Conservation (phyloP, 2,888 invertebrate species). For the Reticulitermes lucifugus region DNA sequence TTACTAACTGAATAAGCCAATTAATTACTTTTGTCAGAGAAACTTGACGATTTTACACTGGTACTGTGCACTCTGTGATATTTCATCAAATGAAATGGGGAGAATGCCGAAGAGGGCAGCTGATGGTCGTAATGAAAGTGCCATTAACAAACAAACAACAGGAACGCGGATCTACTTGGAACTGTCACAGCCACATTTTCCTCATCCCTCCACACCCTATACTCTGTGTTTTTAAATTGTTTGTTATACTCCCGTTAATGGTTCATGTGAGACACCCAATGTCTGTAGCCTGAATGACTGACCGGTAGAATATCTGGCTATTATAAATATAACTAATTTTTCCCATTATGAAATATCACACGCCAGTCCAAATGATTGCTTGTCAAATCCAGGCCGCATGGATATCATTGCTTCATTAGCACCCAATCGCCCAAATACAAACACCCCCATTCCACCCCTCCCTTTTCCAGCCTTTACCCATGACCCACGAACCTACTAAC, state of each 20-base stretch:
- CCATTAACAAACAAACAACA: slow-evolving; percentile 37
- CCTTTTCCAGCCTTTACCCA: neutral
- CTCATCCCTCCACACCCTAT: neutral
- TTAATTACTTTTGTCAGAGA: neutral
- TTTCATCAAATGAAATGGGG: slow-evolving; percentile 8
- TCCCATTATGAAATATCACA: slow-evolving; percentile 26
- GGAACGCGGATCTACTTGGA: slow-evolving; percentile 31
- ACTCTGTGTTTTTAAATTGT: neutral
- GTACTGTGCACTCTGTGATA: neutral
- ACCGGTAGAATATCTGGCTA: neutral
- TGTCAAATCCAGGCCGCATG: slow-evolving; percentile 35
- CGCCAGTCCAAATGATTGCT: slow-evolving; percentile 26
- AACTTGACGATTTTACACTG: slow-evolving; percentile 5
- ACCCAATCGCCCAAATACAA: slow-evolving; percentile 43
- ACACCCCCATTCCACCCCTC: slow-evolving; percentile 22
- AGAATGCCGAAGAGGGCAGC: neutral
- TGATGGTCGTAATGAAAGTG: slow-evolving; percentile 32
- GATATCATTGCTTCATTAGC: slow-evolving; percentile 43
- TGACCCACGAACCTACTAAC: neutral
- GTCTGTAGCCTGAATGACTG: neutral
- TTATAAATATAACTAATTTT: slow-evolving; percentile 32
- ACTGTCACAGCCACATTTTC: slow-evolving; percentile 33
- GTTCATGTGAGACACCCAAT: slow-evolving; percentile 14
- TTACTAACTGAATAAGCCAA: neutral
- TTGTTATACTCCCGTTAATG: slow-evolving; percentile 20